Evolutionary conservation across 2,113 vertebrate genomes (phyloP), one percentile per base, ranked within the genome.

Genomic region (Albula glossodonta): DNA sequence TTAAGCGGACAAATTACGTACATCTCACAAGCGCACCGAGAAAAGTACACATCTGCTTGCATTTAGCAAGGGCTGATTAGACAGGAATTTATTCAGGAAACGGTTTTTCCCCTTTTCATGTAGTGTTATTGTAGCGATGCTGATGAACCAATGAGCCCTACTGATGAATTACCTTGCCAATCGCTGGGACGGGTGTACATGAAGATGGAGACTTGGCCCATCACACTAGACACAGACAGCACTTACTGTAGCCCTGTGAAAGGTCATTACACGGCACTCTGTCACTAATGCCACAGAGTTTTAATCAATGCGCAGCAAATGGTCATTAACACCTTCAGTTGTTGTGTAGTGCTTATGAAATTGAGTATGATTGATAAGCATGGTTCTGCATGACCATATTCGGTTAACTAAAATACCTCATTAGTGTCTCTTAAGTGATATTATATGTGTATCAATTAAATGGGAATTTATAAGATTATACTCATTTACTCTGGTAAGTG

Each of bases 11-110:
- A 22, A 31, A 74, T 74, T 74, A 74, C n/a, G 70, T 9, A 31
- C 3, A n/a, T 74, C 22, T 31, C 6, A 22, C 70, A 2, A 22
- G n/a, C n/a, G 12, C n/a, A 2, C 70, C 1, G 70, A 74, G 8
- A 5, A 9, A n/a, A 31, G n/a, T 31, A 7, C 70, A 74, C 70
- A 74, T 74, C 70, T 74, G 70, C 70, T 25, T 0, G 70, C 70
- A 5, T 74, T 74, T 74, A 74, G 22, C 10, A 49, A 52, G 51
- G 63, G 63, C 83, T 74, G 63, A 84, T 74, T 84, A 84, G 49
- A 19, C 41, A 17, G 22, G 82, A 66, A 53, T 84, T 52, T 78
- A 78, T 84, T 77, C 49, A 53, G 70, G 70, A 77, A 52, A 10
- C 25, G 66, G 13, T 77, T 9, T 84, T 56, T 78, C 70, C 31